phyloP scores from a whole-genome alignment of 1,140 invertebrate species.

The Ptiloglossa arizonensis region DNA sequence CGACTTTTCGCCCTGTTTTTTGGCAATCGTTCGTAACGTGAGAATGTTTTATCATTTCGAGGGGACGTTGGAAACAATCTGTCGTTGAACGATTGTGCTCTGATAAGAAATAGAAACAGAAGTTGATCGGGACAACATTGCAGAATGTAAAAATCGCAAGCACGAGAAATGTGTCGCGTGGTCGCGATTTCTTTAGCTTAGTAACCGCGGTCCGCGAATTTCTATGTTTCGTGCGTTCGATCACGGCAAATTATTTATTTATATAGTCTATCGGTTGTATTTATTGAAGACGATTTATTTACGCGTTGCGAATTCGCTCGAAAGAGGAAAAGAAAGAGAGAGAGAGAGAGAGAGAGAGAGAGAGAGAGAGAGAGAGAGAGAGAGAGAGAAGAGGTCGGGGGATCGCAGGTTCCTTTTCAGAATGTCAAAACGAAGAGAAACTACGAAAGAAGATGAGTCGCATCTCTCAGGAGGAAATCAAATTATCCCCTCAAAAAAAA shows the following conservation, averaged over 20 bases:
- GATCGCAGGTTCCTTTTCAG: slow-evolving; percentile 3
- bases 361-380: neutral
- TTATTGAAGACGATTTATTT: slow-evolving; percentile 79
- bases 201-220: neutral
- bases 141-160: neutral
- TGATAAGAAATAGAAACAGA: too few species aligned
- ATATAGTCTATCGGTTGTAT: slow-evolving; percentile 81
- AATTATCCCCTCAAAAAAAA: slow-evolving; percentile 40
- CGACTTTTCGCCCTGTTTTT: too few species aligned
- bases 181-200: slow-evolving; percentile 11
- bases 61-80: too few species aligned
- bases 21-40: too few species aligned
- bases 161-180: neutral
- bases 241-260: slow-evolving; percentile 75
- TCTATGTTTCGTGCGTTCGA: slow-evolving; percentile 22
- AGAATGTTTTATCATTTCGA: too few species aligned
- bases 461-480: slow-evolving; percentile 47
- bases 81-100: too few species aligned
- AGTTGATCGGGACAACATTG: neutral
- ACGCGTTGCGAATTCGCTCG: slow-evolving; percentile 70
- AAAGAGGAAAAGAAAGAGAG: neutral
- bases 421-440: neutral
- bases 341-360: neutral
- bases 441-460: neutral
- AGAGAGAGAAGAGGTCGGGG: neutral